Base-by-base conservation (phyloP, 2,888 invertebrate species). In the Metacarcinus magister region DNA sequence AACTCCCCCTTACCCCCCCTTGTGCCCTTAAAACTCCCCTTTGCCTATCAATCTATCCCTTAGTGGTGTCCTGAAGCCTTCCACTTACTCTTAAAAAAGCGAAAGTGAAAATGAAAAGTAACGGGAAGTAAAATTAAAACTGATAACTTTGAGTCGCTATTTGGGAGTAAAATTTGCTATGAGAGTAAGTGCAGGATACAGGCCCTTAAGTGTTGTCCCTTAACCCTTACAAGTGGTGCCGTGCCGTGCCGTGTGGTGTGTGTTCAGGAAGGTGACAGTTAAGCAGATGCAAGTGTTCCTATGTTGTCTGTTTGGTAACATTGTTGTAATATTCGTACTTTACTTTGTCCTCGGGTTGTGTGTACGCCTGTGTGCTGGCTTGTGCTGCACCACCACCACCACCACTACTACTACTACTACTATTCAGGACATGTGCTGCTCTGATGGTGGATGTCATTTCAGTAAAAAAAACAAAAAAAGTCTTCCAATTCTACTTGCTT, bases 311-410 rank as follows among this genome's bases (percentile, higher is more conserved):
- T 60, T 60, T 23, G 19, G 60, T 60, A 19, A 23, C 60, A 60
- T 23, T 60, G 2, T 39, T 39, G 54, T 54, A 16, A 54, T 13
- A 2, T 54, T 5, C 28, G 28, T 28, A 75, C 28, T 75, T 75
- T 75, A 4, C 28, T 2, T 75, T 75, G 75, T 60, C 23, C 75
- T 28, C 75, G 28, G 75, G 75, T 10, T 28, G 75, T 75, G 75
- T 75, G 75, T 28, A n/a, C 75, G 28, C 75, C 75, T n/a, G 28
- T n/a, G 75, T 10, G 75, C 75, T 28, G 75, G 75, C 28, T 75
- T 75, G 75, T 75, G 75, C 75, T 75, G 75, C 75, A 7, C 54
- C 75, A 75, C n/a, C 67, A 67, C 16, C 60, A 67, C 67, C 67
- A n/a, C 67, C 2, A 39, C 39, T 39, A n/a, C 67, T n/a, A 7